Percentiles rank a stretch among this genome's conserved stretches.
Evolutionary conservation across 2,888 invertebrate genomes (phyloP).

Genomic region (Tinea pellionella): DNA sequence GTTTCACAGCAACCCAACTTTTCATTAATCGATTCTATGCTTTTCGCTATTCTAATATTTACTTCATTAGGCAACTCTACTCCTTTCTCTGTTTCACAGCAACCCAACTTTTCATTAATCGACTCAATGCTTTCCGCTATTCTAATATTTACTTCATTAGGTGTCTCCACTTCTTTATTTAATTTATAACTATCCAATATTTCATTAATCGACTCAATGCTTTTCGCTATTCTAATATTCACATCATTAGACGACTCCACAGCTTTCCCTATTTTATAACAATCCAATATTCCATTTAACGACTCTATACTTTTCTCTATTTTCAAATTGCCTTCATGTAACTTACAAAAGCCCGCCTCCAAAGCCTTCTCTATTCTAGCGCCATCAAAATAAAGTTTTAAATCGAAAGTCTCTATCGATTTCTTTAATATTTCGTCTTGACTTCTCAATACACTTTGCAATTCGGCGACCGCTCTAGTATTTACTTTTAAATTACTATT

Average conservation of each 20-base stretch:
- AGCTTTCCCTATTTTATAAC: background rate
- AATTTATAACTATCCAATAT: background rate
- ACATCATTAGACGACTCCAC: constrained; percentile 27
- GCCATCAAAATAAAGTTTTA: background rate
- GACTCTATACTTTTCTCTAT: background rate
- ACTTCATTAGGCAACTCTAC: constrained; percentile 19
- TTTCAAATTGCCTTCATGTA: background rate
- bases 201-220: constrained; percentile 15
- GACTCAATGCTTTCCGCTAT: constrained; percentile 30
- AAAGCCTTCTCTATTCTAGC: background rate
- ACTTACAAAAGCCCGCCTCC: background rate
- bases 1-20: no score
- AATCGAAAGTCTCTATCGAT: background rate
- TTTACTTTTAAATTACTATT: background rate
- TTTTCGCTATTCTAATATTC: constrained; percentile 42
- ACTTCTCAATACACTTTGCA: constrained; percentile 21
- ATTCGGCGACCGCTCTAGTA: background rate
- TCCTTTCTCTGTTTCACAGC: background rate
- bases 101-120: background rate
- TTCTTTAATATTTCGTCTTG: background rate
- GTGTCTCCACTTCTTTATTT: background rate
- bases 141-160: constrained; percentile 41
- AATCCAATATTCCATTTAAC: background rate
- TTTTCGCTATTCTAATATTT: no score
- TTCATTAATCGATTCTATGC: no score